Base-by-base conservation (phyloP, 2,113 vertebrate genomes). In the Corapipo altera region DNA sequence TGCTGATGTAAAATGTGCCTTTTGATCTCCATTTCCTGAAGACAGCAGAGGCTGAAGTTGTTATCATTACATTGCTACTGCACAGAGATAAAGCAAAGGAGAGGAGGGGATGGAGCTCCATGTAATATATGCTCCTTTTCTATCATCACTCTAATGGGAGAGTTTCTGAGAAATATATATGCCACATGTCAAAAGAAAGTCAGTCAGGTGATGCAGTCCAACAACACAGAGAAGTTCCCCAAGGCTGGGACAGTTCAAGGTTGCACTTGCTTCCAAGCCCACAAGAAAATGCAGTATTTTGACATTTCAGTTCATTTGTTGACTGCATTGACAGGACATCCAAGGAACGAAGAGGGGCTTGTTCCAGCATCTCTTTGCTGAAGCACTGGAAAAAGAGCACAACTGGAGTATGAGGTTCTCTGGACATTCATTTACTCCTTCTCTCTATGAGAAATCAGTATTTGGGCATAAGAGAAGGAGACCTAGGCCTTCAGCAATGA, bases 21-120 rank as follows among this genome's bases (percentile, higher is more conserved):
- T 94, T 95, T 93, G 85, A 93, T 88, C 51, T 78, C 44, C 59
- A 83, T 3, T 14, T 88, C 75, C 73, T 77, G 82, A 96, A 77
- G 88, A 72, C 48, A 86, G 65, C 15, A 74, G 48, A 88, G 44
- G 59, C 65, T 67, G 71, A 80, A 84, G 54, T 21, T 2, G 2
- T 58, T 84, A 77, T 55, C 43, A 14, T 48, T 70, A 73, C 26
- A 64, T 4, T 52, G 65, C 71, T 86, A 74, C 67, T 74, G 67
- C 64, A 48, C 19, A 41, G 48, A 93, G 51, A 58, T 32, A 76
- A 61, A 55, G 18, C 28, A 79, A 43, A 32, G 37, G 74, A 52
- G 33, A 82, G 22, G 28, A 83, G 24, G 27, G 33, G 64, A 67
- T 59, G 48, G 51, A 88, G 78, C 23, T 74, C 58, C 54, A 30